Base-by-base conservation (phyloP, 2,888 invertebrate genomes). In the Leucophenga montana region DNA sequence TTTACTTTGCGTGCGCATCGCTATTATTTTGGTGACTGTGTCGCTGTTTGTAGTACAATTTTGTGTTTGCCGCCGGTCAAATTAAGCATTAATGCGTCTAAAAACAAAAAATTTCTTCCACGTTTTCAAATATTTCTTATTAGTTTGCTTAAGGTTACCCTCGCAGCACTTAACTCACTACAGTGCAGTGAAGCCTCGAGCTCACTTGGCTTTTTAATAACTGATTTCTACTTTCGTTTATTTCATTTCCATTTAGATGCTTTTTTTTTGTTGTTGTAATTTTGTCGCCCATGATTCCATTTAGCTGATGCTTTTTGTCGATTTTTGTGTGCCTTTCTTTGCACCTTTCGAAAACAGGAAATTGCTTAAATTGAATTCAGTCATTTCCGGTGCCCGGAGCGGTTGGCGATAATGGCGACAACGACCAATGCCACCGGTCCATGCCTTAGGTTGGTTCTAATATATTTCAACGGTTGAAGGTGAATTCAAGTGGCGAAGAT, bases 311-410 rank as follows among this genome's bases (percentile, higher is more conserved):
- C 53, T 53, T 16, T 16, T 56, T 56, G 56, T 56, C 27, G 56
- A 53, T 70, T 61, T 64, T 70, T 68, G 70, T 71, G 67, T 56
- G 61, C 66, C 72, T 72, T 20, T 20, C 14, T 50, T 54, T 54
- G 67, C 71, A 72, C 68, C 77, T 78, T 78, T 77, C 66, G 73
- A 74, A 77, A 78, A 75, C 74, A 78, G 79, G 80, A 79, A 79
- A 79, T 79, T 80, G 77, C 79, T 76, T 69, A 78, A 80, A 79
- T 82, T 78, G 82, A 79, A 79, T 79, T 82, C 80, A 71, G 71
- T 80, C 79, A 79, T 80, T 79, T 79, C 75, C 81, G 75, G 67
- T 62, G 67, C 33, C 50, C 50, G 50, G 50, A 50, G 50, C 65
- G 6, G 16, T 14, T 8, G 16, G 50, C 50, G 50, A 4, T n/a